Base-by-base conservation (phyloP, 2,113 vertebrate genomes). In the Hemibates koningsi region DNA sequence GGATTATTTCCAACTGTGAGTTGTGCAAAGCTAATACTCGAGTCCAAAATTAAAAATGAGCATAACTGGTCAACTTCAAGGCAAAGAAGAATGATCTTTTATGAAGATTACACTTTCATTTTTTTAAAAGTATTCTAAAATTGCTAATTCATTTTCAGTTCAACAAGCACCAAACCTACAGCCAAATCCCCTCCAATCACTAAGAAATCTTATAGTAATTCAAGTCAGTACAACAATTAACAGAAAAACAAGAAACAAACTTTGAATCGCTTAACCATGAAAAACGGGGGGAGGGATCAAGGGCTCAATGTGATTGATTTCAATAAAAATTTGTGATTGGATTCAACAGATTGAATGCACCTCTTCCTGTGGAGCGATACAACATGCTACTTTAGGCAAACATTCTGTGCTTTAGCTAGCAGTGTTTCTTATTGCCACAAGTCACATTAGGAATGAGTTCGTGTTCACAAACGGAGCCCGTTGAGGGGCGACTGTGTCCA, bases 151-250 rank as follows among this genome's bases (percentile, higher is more conserved):
- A 80, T 86, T 93, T 90, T 53, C 16, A 27, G 13, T 86, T 90
- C 48, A 71, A 85, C 43, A 71, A 84, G 78, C 83, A 91, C 81
- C 84, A 88, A 88, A 90, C 71, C 81, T 80, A 78, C 11, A n/a
- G 91, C 82, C 91, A 78, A 86, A 89, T 59, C 56, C 87, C 54
- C 92, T 87, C 85, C 24, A 78, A 90, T 79, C 93, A 88, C 78
- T 88, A 80, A 85, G 4, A 88, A 82, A 87, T 90, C 81, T 68
- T 84, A 91, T 81, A 86, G 81, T 78, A 86, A 90, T 94, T 96
- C 92, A 95, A 96, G 94, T 96, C 83, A 84, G 88, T 78, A 90
- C 92, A 85, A 91, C 85, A 88, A 34, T 89, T 78, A 87, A 79
- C 59, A 88, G 61, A 48, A 66, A 81, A 90, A 86, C 45, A 76